A percentile compares a stretch with the other conserved stretches of the same genome.
Evolutionary conservation across 2,888 invertebrate genomes (phyloP).

Genomic region (Amblyteles armatorius): DNA sequence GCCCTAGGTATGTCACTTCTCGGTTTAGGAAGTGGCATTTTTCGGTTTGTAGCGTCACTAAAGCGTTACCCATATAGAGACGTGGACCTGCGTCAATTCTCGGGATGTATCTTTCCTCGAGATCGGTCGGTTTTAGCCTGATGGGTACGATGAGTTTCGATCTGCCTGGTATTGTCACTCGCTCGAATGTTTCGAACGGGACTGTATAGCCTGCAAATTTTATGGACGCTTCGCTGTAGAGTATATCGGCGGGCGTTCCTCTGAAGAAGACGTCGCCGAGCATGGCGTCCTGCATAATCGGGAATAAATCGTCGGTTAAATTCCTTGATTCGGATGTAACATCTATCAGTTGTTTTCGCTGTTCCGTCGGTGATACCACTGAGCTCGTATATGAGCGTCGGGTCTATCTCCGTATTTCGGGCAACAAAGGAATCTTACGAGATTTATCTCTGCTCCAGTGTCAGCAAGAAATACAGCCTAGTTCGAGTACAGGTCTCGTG

Average conservation of each 20-base stretch:
- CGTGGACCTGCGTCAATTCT: too few relatives aligned
- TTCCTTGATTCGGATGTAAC: not conserved
- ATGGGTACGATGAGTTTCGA: too few relatives aligned
- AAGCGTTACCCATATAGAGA: too few relatives aligned
- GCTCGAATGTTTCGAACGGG: not conserved
- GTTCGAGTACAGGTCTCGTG: too few relatives aligned
- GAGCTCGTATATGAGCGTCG: not conserved
- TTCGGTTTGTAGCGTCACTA: not conserved
- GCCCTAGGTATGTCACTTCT: slow-evolving; percentile 53
- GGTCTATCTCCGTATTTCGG: not conserved
- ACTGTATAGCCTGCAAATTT: not conserved
- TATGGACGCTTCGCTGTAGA: not conserved
- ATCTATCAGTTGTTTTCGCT: not conserved
- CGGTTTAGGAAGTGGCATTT: not conserved
- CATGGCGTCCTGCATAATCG: not conserved
- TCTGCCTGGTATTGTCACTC: too few relatives aligned
- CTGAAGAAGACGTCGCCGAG: too few relatives aligned
- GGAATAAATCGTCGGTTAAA: not conserved
- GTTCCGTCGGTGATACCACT: not conserved
- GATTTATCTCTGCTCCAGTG: not conserved
- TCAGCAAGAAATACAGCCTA: not conserved
- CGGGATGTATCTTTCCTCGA: not conserved
- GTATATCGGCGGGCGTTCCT: not conserved
- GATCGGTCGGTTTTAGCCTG: too few relatives aligned
- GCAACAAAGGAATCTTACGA: not conserved